A percentile compares a stretch with the other conserved stretches of the same genome.
phyloP scores from a whole-genome alignment of 2,113 vertebrate genomes.

The Steatornis caripensis region DNA sequence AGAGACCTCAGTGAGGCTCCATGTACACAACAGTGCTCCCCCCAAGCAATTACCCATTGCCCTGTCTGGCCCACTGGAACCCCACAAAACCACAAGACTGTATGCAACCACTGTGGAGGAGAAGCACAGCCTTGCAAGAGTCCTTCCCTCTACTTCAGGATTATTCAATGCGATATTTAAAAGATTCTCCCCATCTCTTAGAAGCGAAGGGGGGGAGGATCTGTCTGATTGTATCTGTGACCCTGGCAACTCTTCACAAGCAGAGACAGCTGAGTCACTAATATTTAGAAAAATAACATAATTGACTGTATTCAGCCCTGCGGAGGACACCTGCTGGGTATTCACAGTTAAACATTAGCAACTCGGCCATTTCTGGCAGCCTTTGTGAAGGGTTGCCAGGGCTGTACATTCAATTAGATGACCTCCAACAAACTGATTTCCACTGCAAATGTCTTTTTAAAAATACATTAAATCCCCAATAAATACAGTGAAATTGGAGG shows the following conservation, averaged over 20 bases:
- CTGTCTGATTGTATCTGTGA: conserved; percentile 63
- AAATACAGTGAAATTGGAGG: conserved; percentile 56
- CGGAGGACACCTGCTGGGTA: conserved; percentile 52
- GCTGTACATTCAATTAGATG: conserved; percentile 62
- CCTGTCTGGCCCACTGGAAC: background rate
- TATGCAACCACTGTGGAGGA: fast-evolving
- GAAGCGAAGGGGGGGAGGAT: background rate
- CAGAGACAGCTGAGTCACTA: conserved; percentile 71
- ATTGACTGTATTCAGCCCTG: conserved; percentile 66
- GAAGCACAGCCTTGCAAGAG: background rate
- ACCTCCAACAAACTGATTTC: conserved; percentile 53
- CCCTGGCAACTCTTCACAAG: conserved; percentile 68
- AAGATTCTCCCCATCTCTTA: background rate
- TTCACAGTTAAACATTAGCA: conserved; percentile 68
- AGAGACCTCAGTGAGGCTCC: background rate
- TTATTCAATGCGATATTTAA: background rate
- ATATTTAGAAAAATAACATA: conserved; percentile 76
- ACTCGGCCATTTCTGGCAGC: conserved; percentile 61
- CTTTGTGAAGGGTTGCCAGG: conserved; percentile 63
- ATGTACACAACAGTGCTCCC: background rate
- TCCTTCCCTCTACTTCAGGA: background rate
- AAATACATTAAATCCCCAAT: conserved; percentile 34
- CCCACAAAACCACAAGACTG: background rate
- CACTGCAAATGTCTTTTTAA: conserved; percentile 14
- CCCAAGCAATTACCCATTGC: background rate